These are phyloP conservation scores for Cylas formicarius DNA, from an alignment of 1,140 invertebrate species.

Conservation along the genomic window DNA sequence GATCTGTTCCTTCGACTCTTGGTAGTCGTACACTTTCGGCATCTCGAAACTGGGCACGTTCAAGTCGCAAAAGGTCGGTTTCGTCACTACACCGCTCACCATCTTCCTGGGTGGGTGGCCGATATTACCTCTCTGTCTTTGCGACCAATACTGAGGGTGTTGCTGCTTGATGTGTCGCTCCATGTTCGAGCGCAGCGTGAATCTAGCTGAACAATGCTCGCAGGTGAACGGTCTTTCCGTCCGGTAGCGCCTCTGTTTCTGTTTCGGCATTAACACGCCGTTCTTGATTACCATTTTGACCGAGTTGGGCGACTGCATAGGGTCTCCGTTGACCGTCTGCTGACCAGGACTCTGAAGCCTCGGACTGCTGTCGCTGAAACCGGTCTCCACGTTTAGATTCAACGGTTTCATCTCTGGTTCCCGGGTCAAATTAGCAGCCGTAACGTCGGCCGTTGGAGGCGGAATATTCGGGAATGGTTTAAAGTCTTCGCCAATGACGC, in stretches of 20 bases:
- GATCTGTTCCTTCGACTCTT: conserved; percentile 37
- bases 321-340: conserved; percentile 29
- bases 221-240: conserved; percentile 88
- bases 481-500: no score
- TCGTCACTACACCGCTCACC: conserved; percentile 22
- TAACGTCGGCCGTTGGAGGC: no score
- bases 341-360: conserved; percentile 33
- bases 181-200: conserved; percentile 87
- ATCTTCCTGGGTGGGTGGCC: conserved; percentile 46
- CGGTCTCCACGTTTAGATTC: conserved; percentile 27
- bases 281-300: conserved; percentile 88
- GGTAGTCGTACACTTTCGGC: conserved; percentile 31
- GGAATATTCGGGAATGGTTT: no score
- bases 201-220: conserved; percentile 79
- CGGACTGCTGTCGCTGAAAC: conserved; percentile 22
- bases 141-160: conserved; percentile 81
- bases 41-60: conserved; percentile 33
- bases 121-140: conserved; percentile 55
- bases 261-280: conserved; percentile 79
- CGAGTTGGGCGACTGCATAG: conserved; percentile 49
- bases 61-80: conserved; percentile 32
- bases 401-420: no score
- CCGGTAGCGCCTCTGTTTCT: conserved; percentile 81
- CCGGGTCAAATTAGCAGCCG: no score
- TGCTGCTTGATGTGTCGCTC: conserved; percentile 90